Conservation (phyloP, 2,888 invertebrate genomes). For the Folsomia manolachei region DNA sequence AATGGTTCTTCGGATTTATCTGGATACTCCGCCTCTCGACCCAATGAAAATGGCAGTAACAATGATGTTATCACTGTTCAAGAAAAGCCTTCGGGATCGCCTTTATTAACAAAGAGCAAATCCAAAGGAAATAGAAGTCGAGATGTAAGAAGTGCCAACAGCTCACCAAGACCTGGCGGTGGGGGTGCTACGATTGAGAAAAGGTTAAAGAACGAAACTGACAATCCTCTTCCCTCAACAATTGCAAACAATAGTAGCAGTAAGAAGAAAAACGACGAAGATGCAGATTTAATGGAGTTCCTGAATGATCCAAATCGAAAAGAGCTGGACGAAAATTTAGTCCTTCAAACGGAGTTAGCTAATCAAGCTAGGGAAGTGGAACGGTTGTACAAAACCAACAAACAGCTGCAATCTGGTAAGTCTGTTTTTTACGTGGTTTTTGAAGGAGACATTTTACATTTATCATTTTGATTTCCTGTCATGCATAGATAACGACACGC, state of each 20-base stretch:
- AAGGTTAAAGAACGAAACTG: background rate
- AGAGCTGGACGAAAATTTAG: slow-evolving; percentile 43
- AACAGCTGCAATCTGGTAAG: slow-evolving; percentile 46
- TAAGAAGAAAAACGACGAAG: slow-evolving; percentile 32
- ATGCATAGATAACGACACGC: slow-evolving; percentile 13
- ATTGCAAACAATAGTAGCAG: background rate
- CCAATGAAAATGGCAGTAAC: background rate
- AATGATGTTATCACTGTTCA: background rate
- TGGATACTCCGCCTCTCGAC: background rate
- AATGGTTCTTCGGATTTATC: background rate
- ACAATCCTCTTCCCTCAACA: background rate
- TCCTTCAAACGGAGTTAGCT: slow-evolving; percentile 45
- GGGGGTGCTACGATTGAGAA: background rate
- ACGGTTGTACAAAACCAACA: slow-evolving; percentile 43
- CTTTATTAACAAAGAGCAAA: background rate
- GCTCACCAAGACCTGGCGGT: background rate
- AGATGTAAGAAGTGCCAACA: background rate
- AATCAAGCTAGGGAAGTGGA: slow-evolving; percentile 46
- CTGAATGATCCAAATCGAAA: slow-evolving; percentile 37
- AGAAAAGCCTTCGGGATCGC: background rate
- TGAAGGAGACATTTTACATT: too few species aligned
- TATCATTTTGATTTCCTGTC: too few species aligned
- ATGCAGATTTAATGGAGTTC: slow-evolving; percentile 43
- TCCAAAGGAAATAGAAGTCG: background rate
- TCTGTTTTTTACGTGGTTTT: too few species aligned